These are phyloP conservation scores for Xestia xanthographa DNA, from an alignment of 2,888 invertebrate species.

Conservation along the genomic window DNA sequence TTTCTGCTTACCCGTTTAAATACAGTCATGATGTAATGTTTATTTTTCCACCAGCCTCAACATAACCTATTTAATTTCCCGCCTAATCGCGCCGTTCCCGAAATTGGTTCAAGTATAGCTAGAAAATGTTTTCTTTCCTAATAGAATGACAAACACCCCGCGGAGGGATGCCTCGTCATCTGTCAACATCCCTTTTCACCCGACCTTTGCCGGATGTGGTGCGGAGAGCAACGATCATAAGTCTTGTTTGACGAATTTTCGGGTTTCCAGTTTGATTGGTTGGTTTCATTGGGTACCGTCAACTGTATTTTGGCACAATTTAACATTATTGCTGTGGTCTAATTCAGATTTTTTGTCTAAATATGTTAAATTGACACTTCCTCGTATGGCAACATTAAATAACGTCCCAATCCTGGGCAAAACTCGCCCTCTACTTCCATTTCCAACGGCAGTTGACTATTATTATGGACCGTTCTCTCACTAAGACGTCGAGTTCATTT, in stretches of 20 bases:
- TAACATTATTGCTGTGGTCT: neutral
- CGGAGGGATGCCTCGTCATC: constrained; percentile 82
- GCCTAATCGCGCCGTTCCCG: constrained; percentile 66
- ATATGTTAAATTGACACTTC: neutral
- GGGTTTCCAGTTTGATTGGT: neutral
- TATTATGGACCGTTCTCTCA: neutral
- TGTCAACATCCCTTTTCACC: constrained; percentile 79
- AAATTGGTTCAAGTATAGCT: constrained; percentile 68
- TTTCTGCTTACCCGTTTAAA: neutral
- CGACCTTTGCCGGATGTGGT: constrained; percentile 57
- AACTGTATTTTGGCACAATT: neutral
- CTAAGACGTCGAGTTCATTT: neutral
- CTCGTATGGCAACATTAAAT: neutral
- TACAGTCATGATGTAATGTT: neutral
- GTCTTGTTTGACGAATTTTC: constrained; percentile 45
- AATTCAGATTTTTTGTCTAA: neutral
- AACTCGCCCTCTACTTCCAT: neutral
- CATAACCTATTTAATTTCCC: constrained; percentile 62
- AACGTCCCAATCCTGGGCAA: neutral
- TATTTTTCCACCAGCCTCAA: neutral
- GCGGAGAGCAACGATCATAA: constrained; percentile 56
- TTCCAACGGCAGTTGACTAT: neutral
- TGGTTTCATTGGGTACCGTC: neutral
- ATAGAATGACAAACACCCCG: constrained; percentile 86
- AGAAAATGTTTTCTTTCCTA: constrained; percentile 83